These are phyloP conservation scores for Eupithecia subfuscata DNA, from an alignment of 2,888 invertebrate species.

Conservation along the genomic window DNA sequence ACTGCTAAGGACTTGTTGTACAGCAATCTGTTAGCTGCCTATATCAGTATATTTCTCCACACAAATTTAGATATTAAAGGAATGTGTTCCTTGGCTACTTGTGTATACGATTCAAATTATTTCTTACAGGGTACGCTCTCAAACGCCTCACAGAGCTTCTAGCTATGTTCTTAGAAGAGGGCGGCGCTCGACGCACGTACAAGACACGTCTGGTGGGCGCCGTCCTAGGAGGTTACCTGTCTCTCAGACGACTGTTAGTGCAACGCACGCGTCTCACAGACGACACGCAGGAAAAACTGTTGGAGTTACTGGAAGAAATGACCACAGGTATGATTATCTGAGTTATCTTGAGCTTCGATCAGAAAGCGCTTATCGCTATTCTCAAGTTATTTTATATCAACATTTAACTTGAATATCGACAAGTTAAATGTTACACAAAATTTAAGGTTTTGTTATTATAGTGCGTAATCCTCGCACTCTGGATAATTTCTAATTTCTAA, in stretches of 20 bases:
- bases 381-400: no score
- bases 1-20: background rate
- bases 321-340: conserved; percentile 88
- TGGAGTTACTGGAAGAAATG: conserved; percentile 97
- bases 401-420: no score
- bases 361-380: background rate
- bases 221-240: conserved; percentile 96
- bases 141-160: conserved; percentile 95
- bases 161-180: conserved; percentile 94
- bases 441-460: no score
- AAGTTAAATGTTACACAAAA: no score
- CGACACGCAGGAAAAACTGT: conserved; percentile 97
- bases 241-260: conserved; percentile 94
- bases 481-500: no score
- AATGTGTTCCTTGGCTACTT: background rate
- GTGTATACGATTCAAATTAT: background rate
- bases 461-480: no score
- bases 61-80: background rate
- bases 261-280: conserved; percentile 97
- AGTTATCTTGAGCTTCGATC: background rate
- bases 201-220: conserved; percentile 95
- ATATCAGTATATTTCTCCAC: background rate
- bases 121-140: conserved; percentile 89
- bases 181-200: conserved; percentile 94
- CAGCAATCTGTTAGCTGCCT: background rate